Conservation (phyloP, 2,797 vertebrate species). For the Squalus acanthias region DNA sequence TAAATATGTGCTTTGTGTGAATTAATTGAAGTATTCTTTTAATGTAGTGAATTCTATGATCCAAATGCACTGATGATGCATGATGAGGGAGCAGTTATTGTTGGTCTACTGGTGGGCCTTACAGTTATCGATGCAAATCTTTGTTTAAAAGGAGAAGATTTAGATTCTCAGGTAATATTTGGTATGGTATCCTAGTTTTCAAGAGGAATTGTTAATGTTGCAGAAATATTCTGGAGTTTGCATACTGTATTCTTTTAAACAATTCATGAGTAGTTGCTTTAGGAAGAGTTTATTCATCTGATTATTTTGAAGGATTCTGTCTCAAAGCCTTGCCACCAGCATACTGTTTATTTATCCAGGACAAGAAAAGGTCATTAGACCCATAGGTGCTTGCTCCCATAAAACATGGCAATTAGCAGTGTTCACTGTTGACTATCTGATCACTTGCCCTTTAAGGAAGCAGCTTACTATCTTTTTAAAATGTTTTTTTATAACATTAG, state of each 20-base stretch:
- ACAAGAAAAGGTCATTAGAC: background rate
- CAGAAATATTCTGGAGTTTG: background rate
- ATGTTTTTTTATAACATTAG: background rate
- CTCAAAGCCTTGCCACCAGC: background rate
- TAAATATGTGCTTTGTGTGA: background rate
- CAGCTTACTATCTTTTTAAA: background rate
- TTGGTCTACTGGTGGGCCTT: slow-evolving; percentile 87
- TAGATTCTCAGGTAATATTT: slow-evolving; percentile 72
- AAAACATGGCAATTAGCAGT: background rate
- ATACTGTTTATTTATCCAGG: background rate
- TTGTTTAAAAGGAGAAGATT: slow-evolving; percentile 95
- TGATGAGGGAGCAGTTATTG: slow-evolving; percentile 87
- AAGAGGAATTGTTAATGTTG: background rate
- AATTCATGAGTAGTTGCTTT: background rate
- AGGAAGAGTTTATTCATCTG: background rate
- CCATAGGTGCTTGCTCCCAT: background rate
- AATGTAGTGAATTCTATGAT: slow-evolving; percentile 90
- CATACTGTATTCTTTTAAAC: background rate
- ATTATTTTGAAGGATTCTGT: slow-evolving; percentile 14
- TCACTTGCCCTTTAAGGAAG: background rate
- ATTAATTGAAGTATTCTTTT: slow-evolving; percentile 38
- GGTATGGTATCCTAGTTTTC: background rate
- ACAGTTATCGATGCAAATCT: slow-evolving; percentile 98
- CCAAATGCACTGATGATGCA: slow-evolving; percentile 82
- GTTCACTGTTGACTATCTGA: background rate